Percentiles rank a stretch among this genome's conserved stretches.
These are phyloP conservation scores for Callocephalon fimbriatum DNA, from an alignment of 2,113 vertebrate species.

Conservation along the genomic window DNA sequence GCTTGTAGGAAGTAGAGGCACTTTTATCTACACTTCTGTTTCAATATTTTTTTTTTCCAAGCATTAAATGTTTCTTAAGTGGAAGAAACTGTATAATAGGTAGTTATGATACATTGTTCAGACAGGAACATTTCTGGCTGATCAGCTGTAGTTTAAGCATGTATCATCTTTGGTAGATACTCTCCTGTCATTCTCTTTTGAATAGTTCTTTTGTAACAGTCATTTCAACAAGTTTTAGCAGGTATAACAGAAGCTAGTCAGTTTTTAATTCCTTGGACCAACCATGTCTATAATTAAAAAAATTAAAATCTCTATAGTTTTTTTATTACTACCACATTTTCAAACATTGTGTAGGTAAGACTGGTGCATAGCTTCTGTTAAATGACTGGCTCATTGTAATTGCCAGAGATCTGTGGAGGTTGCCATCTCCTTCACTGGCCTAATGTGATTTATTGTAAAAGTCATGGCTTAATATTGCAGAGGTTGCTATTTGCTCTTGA, in stretches of 20 bases:
- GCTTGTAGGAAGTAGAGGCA: not conserved
- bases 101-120: not conserved
- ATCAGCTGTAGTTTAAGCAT: not conserved
- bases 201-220: not conserved
- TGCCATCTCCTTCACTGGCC: not conserved
- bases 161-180: not conserved
- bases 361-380: not conserved
- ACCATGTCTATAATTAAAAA: not conserved
- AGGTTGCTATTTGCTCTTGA: not conserved
- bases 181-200: not conserved
- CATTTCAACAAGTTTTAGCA: not conserved
- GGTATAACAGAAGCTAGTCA: not conserved
- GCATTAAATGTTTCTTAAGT: not conserved
- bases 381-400: not conserved
- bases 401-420: not conserved
- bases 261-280: not conserved
- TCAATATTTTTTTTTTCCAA: not conserved
- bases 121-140: not conserved
- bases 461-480: not conserved
- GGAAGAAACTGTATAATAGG: not conserved
- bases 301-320: fast-evolving
- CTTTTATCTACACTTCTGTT: not conserved
- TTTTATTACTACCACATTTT: not conserved
- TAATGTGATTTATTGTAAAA: not conserved
- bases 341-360: not conserved